These are phyloP conservation scores for Tinea trinotella DNA, from an alignment of 2,888 invertebrate species.

Conservation along the genomic window DNA sequence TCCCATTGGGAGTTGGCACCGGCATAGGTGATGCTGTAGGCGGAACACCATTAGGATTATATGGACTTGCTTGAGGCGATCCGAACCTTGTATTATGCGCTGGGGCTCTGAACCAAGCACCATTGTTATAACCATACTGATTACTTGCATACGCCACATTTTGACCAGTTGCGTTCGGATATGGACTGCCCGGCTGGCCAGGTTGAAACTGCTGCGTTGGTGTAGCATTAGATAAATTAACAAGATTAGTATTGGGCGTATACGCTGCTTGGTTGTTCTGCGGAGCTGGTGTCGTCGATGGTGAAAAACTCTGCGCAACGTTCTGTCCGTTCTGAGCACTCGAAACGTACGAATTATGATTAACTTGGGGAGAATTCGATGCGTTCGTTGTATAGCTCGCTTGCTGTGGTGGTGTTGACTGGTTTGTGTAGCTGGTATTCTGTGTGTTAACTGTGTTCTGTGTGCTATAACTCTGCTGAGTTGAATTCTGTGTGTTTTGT, in stretches of 20 bases:
- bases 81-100: conserved; percentile 36
- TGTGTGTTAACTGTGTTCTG: neutral
- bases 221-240: conserved; percentile 46
- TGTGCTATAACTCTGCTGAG: neutral
- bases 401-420: conserved; percentile 41
- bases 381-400: conserved; percentile 35
- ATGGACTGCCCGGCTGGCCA: conserved; percentile 39
- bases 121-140: conserved; percentile 57
- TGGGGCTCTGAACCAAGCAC: conserved; percentile 55
- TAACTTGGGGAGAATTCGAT: conserved; percentile 40
- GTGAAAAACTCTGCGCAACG: conserved; percentile 39
- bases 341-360: neutral
- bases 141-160: conserved; percentile 62
- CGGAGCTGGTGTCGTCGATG: conserved; percentile 39
- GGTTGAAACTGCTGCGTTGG: conserved; percentile 42
- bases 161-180: conserved; percentile 62
- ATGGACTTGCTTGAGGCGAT: conserved; percentile 35
- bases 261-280: neutral
- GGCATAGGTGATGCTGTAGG: conserved; percentile 40
- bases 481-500: neutral
- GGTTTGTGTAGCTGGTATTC: conserved; percentile 28
- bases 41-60: conserved; percentile 49
- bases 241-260: conserved; percentile 28
- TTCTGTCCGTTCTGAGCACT: conserved; percentile 24
- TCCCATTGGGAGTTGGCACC: conserved; percentile 52